Percentiles rank a stretch among this genome's conserved stretches.
phyloP scores from a whole-genome alignment of 2,797 vertebrate species.

The Tauraco hartlaubi region DNA sequence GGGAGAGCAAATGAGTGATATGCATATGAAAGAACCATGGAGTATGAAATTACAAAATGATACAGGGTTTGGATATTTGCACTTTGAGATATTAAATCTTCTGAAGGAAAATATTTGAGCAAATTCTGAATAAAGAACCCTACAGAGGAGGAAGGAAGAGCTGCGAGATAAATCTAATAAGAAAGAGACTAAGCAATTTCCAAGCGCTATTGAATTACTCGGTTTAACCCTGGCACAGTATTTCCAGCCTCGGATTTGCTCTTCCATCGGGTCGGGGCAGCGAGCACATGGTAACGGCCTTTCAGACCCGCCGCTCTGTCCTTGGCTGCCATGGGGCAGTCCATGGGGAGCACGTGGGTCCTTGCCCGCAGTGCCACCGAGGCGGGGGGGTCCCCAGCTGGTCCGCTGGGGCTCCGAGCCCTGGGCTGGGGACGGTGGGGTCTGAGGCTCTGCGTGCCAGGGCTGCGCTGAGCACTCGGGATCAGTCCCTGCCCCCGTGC shows the following conservation, averaged over 20 bases:
- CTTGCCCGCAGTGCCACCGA: background rate
- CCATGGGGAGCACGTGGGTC: background rate
- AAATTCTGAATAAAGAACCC: slow-evolving; percentile 39
- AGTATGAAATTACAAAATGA: slow-evolving; percentile 69
- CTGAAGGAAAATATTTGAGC: slow-evolving; percentile 63
- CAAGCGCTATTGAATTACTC: background rate
- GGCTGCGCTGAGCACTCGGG: fast-evolving
- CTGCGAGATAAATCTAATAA: slow-evolving; percentile 33
- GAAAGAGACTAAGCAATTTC: background rate
- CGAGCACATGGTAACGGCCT: fast-evolving
- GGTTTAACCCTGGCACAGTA: fast-evolving
- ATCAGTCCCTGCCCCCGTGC: no score
- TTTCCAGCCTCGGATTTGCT: background rate
- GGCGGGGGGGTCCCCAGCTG: background rate
- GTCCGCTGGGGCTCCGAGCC: fast-evolving
- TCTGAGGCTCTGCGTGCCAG: background rate
- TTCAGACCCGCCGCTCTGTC: background rate
- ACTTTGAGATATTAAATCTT: slow-evolving; percentile 66
- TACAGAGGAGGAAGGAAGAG: slow-evolving; percentile 27
- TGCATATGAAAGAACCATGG: slow-evolving; percentile 63
- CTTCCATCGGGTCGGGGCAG: background rate
- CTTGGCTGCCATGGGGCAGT: fast-evolving
- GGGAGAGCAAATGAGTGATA: slow-evolving; percentile 62
- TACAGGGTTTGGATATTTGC: slow-evolving; percentile 66
- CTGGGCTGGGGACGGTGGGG: background rate